Conservation (phyloP, 2,888 invertebrate species). For the Odontomyia ornata region DNA sequence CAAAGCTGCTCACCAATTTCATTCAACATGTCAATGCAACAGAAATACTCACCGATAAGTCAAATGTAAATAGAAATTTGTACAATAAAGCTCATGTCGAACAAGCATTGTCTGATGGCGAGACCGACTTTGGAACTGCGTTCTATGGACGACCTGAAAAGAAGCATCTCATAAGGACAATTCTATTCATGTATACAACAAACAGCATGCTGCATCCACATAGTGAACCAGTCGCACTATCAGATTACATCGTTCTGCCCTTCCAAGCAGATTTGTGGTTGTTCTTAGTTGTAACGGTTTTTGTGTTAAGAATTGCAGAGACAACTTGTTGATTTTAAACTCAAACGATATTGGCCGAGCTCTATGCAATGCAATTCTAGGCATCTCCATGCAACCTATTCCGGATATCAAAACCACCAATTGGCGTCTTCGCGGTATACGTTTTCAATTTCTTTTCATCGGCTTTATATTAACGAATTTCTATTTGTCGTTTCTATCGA, state of each 20-base stretch:
- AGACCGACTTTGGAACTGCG: neutral
- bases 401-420: neutral
- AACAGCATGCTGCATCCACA: neutral
- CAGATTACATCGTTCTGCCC: neutral
- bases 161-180: neutral
- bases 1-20: neutral
- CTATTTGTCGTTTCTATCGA: neutral
- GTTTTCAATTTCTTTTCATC: neutral
- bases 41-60: neutral
- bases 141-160: no score
- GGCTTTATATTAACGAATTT: constrained; percentile 16
- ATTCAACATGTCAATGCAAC: neutral
- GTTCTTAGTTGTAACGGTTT: neutral
- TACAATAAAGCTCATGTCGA: neutral
- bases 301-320: neutral
- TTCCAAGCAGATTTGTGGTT: neutral
- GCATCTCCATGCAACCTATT: neutral
- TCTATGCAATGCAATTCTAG: constrained; percentile 3
- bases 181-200: neutral
- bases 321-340: neutral
- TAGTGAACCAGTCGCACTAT: neutral
- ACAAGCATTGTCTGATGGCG: neutral
- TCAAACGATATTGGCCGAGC: neutral
- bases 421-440: neutral
- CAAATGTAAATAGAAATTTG: neutral